Evolutionary conservation across 2,888 invertebrate species (phyloP).

Genomic region (Drosophila limbata): DNA sequence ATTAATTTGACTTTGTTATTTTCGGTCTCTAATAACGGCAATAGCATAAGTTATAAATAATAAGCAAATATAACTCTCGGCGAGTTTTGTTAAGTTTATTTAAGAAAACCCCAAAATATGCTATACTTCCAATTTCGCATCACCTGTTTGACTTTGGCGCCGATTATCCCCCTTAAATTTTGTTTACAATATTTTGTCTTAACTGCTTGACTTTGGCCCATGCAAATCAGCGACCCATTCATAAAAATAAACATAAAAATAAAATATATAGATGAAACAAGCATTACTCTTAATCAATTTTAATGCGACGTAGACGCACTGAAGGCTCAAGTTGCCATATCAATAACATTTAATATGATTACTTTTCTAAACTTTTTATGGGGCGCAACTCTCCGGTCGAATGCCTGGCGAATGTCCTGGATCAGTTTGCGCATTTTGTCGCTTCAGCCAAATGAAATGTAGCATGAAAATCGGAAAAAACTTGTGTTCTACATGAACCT

Average conservation of each 20-base stretch:
- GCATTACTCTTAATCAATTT: slow-evolving; percentile 71
- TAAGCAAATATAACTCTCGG: no score
- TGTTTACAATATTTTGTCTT: neutral
- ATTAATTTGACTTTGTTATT: no score
- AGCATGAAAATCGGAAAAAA: slow-evolving; percentile 61
- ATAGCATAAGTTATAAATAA: no score
- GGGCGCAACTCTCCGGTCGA: slow-evolving; percentile 36
- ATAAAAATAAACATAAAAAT: slow-evolving; percentile 1
- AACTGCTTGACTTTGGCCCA: slow-evolving; percentile 9
- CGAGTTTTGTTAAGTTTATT: no score
- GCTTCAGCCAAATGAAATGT: slow-evolving; percentile 68
- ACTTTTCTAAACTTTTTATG: slow-evolving; percentile 80
- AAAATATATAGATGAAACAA: slow-evolving; percentile 10
- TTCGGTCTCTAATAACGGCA: no score
- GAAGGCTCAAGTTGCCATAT: slow-evolving; percentile 58
- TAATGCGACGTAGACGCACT: slow-evolving; percentile 34
- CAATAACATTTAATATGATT: slow-evolving; percentile 80
- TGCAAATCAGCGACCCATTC: slow-evolving; percentile 11
- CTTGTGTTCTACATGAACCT: slow-evolving; percentile 49
- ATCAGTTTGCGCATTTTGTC: slow-evolving; percentile 36
- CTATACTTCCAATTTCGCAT: neutral
- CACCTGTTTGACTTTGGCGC: neutral
- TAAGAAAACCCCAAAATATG: neutral
- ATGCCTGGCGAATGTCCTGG: slow-evolving; percentile 28
- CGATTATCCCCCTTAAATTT: neutral